Evolutionary conservation across 2,888 invertebrate genomes (phyloP).

Genomic region (Lydus trimaculatus): DNA sequence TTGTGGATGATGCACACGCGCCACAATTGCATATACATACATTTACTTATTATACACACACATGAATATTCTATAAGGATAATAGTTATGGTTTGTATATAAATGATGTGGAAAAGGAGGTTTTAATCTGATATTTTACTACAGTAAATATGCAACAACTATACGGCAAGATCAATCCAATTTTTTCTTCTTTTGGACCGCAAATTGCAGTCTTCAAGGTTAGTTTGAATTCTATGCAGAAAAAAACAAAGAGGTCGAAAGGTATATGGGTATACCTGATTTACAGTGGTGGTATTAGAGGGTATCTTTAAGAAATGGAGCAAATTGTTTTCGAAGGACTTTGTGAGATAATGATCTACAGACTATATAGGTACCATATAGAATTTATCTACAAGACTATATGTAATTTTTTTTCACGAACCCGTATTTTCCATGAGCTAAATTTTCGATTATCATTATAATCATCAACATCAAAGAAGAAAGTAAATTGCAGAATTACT

Average conservation of each 20-base stretch:
- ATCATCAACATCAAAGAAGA: slow-evolving; percentile 31
- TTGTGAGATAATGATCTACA: not conserved
- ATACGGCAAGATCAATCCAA: not conserved
- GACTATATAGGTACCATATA: not conserved
- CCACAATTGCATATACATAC: slow-evolving; percentile 1
- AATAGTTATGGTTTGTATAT: not conserved
- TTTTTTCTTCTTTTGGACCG: not conserved
- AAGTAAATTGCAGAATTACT: slow-evolving; percentile 55
- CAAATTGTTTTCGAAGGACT: not conserved
- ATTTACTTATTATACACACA: too few species aligned
- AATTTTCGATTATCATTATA: slow-evolving; percentile 14
- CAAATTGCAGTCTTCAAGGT: not conserved
- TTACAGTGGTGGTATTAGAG: not conserved
- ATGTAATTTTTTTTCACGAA: not conserved
- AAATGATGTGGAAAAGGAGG: not conserved
- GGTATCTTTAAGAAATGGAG: not conserved
- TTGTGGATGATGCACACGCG: slow-evolving; percentile 5
- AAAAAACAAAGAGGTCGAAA: not conserved
- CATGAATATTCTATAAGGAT: not conserved
- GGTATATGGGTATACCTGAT: not conserved
- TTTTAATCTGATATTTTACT: too few species aligned
- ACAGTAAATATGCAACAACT: not conserved
- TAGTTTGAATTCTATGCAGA: too few species aligned
- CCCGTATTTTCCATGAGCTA: not conserved
- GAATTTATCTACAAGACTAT: too few species aligned